Evolutionary conservation across 2,113 vertebrate species (phyloP), one percentile per base, ranked within the genome.

Genomic region (Dendropsophus ebraccatus): DNA sequence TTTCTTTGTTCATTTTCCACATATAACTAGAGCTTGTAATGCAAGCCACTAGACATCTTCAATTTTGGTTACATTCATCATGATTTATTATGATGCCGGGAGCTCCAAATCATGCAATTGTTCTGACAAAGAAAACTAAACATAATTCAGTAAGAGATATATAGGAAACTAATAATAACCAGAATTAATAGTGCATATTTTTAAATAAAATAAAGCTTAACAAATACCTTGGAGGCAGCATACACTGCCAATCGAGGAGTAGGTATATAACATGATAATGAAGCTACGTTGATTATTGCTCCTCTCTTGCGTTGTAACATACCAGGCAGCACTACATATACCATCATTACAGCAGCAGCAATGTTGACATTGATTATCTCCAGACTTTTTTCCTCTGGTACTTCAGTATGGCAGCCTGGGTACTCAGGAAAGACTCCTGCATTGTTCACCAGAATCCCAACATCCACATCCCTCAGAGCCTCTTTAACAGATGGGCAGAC

Each of bases 361-460:
- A 98, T 88, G 88, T 96, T 97, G 80, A 91, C 83, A 0, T 96
- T 94, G 32, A 99, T 90, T 13, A 93, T 80, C 52, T 97, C 94
- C 96, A 97, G 93, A 50, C 98, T 88, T 2, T 28, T 37, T 78
- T 95, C 93, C 88, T 98, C 96, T 0, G 96, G 88, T 62, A 95
- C 62, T 50, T 93, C 93, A 5, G 90, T 87, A 74, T 98, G 95
- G 89, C 90, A 91, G 78, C 91, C 93, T 0, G 93, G 90, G n/a
- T 88, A 87, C 14, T 87, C 37, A 81, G 91, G 83, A 47, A 90
- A 92, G 2, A 91, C 88, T 0, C 94, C 94, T 9, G 96, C 87
- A 0, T 96, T 96, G 90, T 98, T 99, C 74, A 99, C 95, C 89
- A 99, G 90, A 91, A 99, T 96, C 52, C 98, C 98, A 13, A 99